These are phyloP conservation scores for Therioaphis trifolii DNA, from an alignment of 2,888 invertebrate genomes.

Conservation along the genomic window DNA sequence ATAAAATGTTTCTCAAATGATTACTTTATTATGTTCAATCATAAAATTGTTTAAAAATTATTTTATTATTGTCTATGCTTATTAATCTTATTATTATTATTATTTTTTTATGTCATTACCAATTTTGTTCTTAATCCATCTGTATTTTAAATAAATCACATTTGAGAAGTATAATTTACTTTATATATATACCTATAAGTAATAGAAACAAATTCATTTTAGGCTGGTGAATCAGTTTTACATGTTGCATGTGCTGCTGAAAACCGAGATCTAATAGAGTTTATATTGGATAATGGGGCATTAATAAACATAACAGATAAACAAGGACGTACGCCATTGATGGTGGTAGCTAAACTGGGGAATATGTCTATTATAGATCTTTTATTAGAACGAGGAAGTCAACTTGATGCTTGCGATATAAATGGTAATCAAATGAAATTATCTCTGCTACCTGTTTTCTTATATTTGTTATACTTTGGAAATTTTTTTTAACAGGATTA, in stretches of 20 bases:
- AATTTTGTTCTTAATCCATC: background rate
- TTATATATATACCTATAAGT: slow-evolving; percentile 23
- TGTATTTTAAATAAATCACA: background rate
- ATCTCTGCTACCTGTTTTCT: background rate
- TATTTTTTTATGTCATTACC: background rate
- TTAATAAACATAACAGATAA: slow-evolving; percentile 67
- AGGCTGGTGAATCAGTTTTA: slow-evolving; percentile 68
- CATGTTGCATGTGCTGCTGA: slow-evolving; percentile 67
- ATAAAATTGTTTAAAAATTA: background rate
- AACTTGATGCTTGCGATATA: slow-evolving; percentile 66
- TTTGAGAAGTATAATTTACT: slow-evolving; percentile 34
- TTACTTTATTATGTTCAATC: background rate
- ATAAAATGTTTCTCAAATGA: slow-evolving; percentile 41
- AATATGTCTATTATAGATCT: slow-evolving; percentile 67
- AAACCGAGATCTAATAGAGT: slow-evolving; percentile 67
- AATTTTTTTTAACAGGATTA: slow-evolving; percentile 66
- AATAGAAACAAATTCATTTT: slow-evolving; percentile 12
- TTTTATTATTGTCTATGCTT: background rate
- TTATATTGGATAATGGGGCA: slow-evolving; percentile 67
- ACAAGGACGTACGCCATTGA: slow-evolving; percentile 67
- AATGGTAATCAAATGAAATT: slow-evolving; percentile 66
- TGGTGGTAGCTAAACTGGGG: slow-evolving; percentile 68
- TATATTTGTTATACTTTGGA: background rate
- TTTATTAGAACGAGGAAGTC: slow-evolving; percentile 64
- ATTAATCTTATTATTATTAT: background rate